phyloP scores from a whole-genome alignment of 2,888 invertebrate genomes.

The Oscheius sp. region DNA sequence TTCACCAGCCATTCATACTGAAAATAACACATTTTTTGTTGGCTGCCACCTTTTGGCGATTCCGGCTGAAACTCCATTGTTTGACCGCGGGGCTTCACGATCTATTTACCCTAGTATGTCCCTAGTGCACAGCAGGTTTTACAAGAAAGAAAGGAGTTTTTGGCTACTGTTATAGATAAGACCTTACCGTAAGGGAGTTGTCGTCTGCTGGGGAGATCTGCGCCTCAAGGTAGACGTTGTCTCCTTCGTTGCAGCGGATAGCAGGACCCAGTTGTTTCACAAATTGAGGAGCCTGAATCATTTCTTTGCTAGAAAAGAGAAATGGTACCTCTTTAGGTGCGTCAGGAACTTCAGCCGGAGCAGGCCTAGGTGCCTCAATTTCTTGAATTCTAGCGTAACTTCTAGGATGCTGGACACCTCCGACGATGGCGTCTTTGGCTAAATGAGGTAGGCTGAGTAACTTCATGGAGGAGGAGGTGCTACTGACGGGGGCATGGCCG shows the following conservation, averaged over 20 bases:
- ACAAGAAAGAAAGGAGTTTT: not conserved
- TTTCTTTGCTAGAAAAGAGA: not conserved
- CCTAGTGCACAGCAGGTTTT: constrained; percentile 6
- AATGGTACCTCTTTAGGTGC: constrained; percentile 55
- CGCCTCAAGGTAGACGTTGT: constrained; percentile 76
- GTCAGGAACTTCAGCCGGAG: constrained; percentile 64
- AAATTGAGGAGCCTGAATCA: constrained; percentile 62
- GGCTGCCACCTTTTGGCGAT: not conserved
- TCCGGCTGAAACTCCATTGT: constrained; percentile 15
- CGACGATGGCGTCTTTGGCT: constrained; percentile 68
- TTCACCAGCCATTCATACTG: constrained; percentile 95
- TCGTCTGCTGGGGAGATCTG: constrained; percentile 76
- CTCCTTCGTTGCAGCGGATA: constrained; percentile 74
- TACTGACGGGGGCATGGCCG: constrained; percentile 22
- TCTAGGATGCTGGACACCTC: constrained; percentile 66
- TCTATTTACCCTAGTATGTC: constrained; percentile 22
- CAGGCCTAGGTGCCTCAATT: constrained; percentile 67
- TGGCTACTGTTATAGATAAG: not conserved
- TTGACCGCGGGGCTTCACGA: not conserved
- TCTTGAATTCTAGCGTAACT: constrained; percentile 67
- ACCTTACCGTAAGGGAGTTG: constrained; percentile 64
- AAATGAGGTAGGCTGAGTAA: constrained; percentile 54
- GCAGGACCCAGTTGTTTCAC: constrained; percentile 64
- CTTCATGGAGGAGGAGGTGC: constrained; percentile 43
- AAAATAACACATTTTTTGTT: constrained; percentile 65